Base-by-base conservation (phyloP, 2,113 vertebrate species). In the Collichthys lucidus region DNA sequence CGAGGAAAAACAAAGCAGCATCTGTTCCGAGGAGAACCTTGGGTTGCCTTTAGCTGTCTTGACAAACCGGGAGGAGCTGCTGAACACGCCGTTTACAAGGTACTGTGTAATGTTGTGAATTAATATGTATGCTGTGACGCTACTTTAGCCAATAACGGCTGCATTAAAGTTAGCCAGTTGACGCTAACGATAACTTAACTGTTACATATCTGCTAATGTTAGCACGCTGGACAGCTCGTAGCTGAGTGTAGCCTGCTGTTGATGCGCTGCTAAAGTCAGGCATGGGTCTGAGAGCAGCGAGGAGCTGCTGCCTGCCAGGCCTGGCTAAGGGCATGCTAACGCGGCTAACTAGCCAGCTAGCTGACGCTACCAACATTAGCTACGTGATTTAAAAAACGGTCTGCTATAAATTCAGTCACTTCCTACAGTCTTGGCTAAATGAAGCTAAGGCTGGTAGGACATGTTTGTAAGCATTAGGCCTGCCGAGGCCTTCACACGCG, bases 51-150 rank as follows among this genome's bases (percentile, higher is more conserved):
- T 64, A 71, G 53, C 79, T 52, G 75, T 73, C 74, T 74, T 76
- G 61, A 82, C 69, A 70, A 31, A 70, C 55, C 68, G 49, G 63
- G 56, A 69, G 75, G 63, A 70, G 47, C 74, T 1, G 71, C 68
- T 47, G 79, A 87, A 77, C 79, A 83, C 84, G 44, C 82, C 74
- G 46, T 81, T 76, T 60, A 80, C 49, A 87, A 93, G 93, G 94
- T 95, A 90, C 9, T 4, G 7, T 11, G 6, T 26, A 16, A 16
- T 47, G 53, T 42, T 52, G 1, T 56, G 56, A 57, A 70, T 20
- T 50, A 20, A 76, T 55, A 19, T 86, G n/a, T 81, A 56, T 61
- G 17, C 0, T 12, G 42, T 40, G 2, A 20, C 5, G 59, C 31
- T 60, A 47, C 15, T 49, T n/a, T 15, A 4, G 42, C 60, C n/a